Base-by-base conservation (phyloP, 2,888 invertebrate species). In the Ectemnius lituratus region DNA sequence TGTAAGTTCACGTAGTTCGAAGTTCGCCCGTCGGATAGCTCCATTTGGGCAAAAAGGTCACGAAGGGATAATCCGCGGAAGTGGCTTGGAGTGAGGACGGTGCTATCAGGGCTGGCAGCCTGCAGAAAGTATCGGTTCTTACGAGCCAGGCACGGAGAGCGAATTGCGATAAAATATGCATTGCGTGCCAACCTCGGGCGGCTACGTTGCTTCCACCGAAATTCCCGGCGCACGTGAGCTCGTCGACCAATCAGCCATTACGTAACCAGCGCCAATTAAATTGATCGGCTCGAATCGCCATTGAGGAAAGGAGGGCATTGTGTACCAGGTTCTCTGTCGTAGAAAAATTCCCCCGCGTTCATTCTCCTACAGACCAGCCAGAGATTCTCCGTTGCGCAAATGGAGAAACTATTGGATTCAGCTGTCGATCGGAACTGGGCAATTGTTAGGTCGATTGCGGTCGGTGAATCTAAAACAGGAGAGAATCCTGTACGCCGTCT, bases 111-210 rank as follows among this genome's bases (percentile, higher is more conserved):
- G 52, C 16, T 52, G 52, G 52, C 52, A 52, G 52, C 16, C 52
- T 52, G 52, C 16, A 16, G 16, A 52, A 8, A 57, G 59, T 16
- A 28, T 57, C 59, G 45, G 66, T 59, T 66, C 64, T 28, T 70
- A 16, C 57, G 61, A 67, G 64, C 59, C 37, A 37, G 37, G 37
- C 37, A 37, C 37, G 37, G 37, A 68, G 68, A 56, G 60, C 45
- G 69, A 75, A 67, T 64, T 70, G 62, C 58, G 72, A 76, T 81
- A 73, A 79, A 81, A 67, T 74, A 74, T 79, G 79, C 76, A 71
- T 76, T 71, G 76, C 79, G 76, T 68, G 70, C 76, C 72, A 67
- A 67, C 14, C 72, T 67, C 49, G 49, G 37, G 37, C 37, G 37
- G 37, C 37, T 37, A 37, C 37, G 37, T 8, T 37, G 37, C 37